Percentiles rank a stretch among this genome's conserved stretches.
Evolutionary conservation across 2,888 invertebrate species (phyloP).

Genomic region (Alviniconcha strummeri): DNA sequence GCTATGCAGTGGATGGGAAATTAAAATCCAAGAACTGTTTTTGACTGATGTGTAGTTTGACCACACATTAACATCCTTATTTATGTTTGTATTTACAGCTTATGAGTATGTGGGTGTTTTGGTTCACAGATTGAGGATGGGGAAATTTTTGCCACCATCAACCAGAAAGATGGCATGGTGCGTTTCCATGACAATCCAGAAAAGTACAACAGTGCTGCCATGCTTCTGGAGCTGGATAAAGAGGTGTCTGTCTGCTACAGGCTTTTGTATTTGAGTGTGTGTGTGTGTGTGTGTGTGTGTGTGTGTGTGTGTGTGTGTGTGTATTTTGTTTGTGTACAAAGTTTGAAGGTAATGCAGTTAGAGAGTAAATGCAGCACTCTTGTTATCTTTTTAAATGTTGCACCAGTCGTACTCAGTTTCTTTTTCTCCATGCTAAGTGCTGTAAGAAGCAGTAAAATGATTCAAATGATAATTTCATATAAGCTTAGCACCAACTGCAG

Average conservation of each 20-base stretch:
- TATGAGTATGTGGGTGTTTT: not conserved
- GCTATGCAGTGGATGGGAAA: too few relatives aligned
- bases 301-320: not conserved
- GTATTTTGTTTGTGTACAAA: not conserved
- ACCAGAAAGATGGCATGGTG: constrained; percentile 98
- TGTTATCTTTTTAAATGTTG: not conserved
- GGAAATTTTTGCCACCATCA: constrained; percentile 96
- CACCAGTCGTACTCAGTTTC: not conserved
- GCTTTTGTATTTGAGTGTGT: not conserved
- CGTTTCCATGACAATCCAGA: constrained; percentile 96
- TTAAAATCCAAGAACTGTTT: too few relatives aligned
- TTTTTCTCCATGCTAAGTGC: not conserved
- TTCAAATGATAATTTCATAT: too few relatives aligned
- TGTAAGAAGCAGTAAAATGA: too few relatives aligned
- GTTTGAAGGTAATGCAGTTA: not conserved
- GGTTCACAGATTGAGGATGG: constrained; percentile 90
- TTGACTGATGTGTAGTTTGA: too few relatives aligned
- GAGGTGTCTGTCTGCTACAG: constrained; percentile 72
- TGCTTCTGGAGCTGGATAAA: constrained; percentile 89
- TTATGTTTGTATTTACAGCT: not conserved
- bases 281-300: not conserved
- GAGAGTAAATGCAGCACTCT: not conserved
- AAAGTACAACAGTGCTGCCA: constrained; percentile 92
- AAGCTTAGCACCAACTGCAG: too few relatives aligned
- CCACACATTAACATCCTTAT: not conserved